Percentiles rank a stretch among this genome's conserved stretches.
phyloP scores from a whole-genome alignment of 1,140 invertebrate genomes.

The Neodiprion pinetum region DNA sequence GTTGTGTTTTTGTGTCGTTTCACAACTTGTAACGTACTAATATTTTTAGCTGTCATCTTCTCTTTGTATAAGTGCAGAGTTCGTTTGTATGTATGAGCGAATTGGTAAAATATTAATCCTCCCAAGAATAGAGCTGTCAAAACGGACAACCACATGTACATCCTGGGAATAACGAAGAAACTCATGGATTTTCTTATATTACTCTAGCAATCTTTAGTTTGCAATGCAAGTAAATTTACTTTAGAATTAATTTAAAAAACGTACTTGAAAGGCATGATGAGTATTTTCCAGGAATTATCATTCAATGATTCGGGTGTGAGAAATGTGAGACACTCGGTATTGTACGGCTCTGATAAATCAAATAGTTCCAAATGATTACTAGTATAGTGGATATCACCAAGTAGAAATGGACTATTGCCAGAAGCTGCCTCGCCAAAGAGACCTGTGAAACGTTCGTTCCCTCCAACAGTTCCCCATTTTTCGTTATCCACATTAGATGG shows the following conservation, averaged over 20 bases:
- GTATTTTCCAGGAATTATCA: slow-evolving; percentile 83
- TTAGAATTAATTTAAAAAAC: slow-evolving; percentile 24
- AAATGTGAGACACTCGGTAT: slow-evolving; percentile 82
- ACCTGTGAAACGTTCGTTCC: slow-evolving; percentile 71
- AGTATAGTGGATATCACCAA: slow-evolving; percentile 80
- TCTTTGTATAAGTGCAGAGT: slow-evolving; percentile 46
- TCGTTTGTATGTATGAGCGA: slow-evolving; percentile 58
- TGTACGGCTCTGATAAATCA: slow-evolving; percentile 81
- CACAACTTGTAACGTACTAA: slow-evolving; percentile 40
- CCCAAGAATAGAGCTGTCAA: slow-evolving; percentile 66
- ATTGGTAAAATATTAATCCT: slow-evolving; percentile 63
- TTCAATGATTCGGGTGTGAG: slow-evolving; percentile 79
- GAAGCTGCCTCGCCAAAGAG: slow-evolving; percentile 74
- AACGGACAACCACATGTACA: slow-evolving; percentile 70
- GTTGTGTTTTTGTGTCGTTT: slow-evolving; percentile 26
- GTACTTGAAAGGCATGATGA: slow-evolving; percentile 81
- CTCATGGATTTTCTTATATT: slow-evolving; percentile 17
- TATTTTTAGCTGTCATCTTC: slow-evolving; percentile 19
- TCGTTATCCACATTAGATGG: slow-evolving; percentile 63
- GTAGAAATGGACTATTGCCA: slow-evolving; percentile 73
- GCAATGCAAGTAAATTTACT: slow-evolving; percentile 10
- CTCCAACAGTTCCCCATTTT: slow-evolving; percentile 70
- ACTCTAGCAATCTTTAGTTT: slow-evolving; percentile 7
- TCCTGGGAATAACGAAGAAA: slow-evolving; percentile 50
- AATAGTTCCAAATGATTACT: slow-evolving; percentile 71